Evolutionary conservation across 1,140 invertebrate genomes (phyloP), one percentile per base, ranked within the genome.

Genomic region (Cepaea nemoralis): DNA sequence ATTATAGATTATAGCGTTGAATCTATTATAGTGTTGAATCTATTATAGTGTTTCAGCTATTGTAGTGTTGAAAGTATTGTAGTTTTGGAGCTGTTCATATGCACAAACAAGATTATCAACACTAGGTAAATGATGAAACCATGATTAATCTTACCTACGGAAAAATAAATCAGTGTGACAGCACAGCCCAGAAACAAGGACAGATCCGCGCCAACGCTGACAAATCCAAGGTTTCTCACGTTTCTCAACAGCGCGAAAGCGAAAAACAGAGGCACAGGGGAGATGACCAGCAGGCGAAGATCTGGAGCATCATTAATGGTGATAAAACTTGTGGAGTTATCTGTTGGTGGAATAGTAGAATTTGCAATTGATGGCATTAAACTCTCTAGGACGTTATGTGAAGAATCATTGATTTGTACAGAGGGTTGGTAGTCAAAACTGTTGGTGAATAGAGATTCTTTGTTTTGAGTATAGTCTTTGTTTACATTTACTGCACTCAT

Each of bases 181-280:
- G 87, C 81, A 82, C 86, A 88, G 59, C 90, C 90, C 63, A 87
- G 71, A n/a, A 89, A 82, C 59, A 91, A 89, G 66, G 89, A 87
- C 0, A 88, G 14, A 82, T 90, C 87, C 24, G 90, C 90, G 1
- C 86, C 35, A 0, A 87, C 76, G 79, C 89, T 90, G 59, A 91
- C 85, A 14, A 79, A 78, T 39, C 87, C 87, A 31, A 91, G 59
- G 40, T 87, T 85, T 24, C 90, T 85, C 5, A 91, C 80, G 69
- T 83, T 87, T 31, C 88, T 83, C 3, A 91, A 83, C 14, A 89
- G 82, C 0, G 90, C 84, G 83, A 90, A 89, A 27, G 84, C 2
- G 31, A 91, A 86, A 66, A 91, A 90, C 3, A 91, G 55, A 0
- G 87, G 85, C 0, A 90, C 55, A 12, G 90, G 90, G 39, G 82